phyloP scores from a whole-genome alignment of 2,888 invertebrate genomes.

The Odontothrips loti region DNA sequence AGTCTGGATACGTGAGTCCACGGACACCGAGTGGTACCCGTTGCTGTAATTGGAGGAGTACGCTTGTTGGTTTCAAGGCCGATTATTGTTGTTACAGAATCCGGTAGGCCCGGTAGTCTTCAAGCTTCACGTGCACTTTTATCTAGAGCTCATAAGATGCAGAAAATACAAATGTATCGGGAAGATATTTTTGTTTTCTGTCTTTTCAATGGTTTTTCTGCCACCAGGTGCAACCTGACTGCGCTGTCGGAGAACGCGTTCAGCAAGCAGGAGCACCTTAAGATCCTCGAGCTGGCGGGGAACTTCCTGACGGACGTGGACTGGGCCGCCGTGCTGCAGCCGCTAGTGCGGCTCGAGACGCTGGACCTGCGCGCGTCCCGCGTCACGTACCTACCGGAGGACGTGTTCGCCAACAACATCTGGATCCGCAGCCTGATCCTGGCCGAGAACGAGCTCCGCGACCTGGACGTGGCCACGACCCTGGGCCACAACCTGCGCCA shows the following conservation, averaged over 20 bases:
- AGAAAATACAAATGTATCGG: too few relatives aligned
- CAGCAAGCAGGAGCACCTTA: constrained; percentile 56
- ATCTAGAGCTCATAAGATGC: too few relatives aligned
- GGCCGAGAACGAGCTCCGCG: constrained; percentile 61
- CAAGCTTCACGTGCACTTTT: too few relatives aligned
- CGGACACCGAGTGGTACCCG: too few relatives aligned
- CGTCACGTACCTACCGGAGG: constrained; percentile 58
- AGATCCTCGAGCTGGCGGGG: constrained; percentile 59
- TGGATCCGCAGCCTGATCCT: constrained; percentile 60
- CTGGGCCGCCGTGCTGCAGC: constrained; percentile 60
- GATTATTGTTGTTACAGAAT: too few relatives aligned
- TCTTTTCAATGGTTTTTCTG: background rate
- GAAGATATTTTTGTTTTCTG: too few relatives aligned
- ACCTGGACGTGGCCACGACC: constrained; percentile 60
- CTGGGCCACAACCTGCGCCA: constrained; percentile 61
- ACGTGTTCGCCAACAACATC: constrained; percentile 61
- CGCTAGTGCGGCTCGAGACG: constrained; percentile 58
- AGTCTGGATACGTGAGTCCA: too few relatives aligned
- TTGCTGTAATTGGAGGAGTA: too few relatives aligned
- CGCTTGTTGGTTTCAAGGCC: too few relatives aligned
- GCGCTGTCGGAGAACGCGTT: constrained; percentile 56
- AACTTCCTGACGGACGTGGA: constrained; percentile 53
- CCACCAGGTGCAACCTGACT: constrained; percentile 55
- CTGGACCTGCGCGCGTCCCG: constrained; percentile 60
- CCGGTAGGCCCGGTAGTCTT: too few relatives aligned